Percentiles rank a stretch among this genome's conserved stretches.
Conservation (phyloP, 2,888 invertebrate species). For the Cataglyphis rosenhaueri region DNA sequence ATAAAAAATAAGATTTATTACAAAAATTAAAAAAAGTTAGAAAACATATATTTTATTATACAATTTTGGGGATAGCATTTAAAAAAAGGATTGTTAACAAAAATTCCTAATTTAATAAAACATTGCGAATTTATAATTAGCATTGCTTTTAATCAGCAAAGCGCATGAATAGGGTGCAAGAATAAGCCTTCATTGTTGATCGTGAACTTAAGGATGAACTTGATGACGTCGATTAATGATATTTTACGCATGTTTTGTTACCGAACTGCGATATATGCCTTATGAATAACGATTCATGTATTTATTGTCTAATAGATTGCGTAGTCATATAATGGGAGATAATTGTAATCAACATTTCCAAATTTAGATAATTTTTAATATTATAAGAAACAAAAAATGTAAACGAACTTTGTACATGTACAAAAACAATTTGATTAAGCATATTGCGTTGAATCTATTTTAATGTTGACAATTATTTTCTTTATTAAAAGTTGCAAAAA, state of each 20-base stretch:
- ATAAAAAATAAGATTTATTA: neutral
- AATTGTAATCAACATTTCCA: neutral
- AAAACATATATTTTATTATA: neutral
- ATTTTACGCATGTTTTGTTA: neutral
- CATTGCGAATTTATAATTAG: neutral
- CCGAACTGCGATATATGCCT: neutral
- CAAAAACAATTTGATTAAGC: neutral
- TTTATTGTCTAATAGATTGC: neutral
- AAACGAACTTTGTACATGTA: neutral
- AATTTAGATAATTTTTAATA: neutral
- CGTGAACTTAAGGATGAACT: neutral
- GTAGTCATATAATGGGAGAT: neutral
- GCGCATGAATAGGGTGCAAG: neutral
- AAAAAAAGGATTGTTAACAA: neutral
- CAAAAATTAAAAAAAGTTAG: neutral
- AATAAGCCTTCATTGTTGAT: constrained; percentile 12
- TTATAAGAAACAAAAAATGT: neutral
- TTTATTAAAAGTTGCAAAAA: neutral
- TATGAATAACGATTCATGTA: constrained; percentile 12
- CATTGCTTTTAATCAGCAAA: neutral
- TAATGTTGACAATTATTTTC: neutral
- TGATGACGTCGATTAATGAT: constrained; percentile 22
- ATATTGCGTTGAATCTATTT: neutral
- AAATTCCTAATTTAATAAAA: neutral
- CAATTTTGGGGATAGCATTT: neutral